Evolutionary conservation across 2,797 vertebrate species (phyloP).

Genomic region (Xenopus petersii): DNA sequence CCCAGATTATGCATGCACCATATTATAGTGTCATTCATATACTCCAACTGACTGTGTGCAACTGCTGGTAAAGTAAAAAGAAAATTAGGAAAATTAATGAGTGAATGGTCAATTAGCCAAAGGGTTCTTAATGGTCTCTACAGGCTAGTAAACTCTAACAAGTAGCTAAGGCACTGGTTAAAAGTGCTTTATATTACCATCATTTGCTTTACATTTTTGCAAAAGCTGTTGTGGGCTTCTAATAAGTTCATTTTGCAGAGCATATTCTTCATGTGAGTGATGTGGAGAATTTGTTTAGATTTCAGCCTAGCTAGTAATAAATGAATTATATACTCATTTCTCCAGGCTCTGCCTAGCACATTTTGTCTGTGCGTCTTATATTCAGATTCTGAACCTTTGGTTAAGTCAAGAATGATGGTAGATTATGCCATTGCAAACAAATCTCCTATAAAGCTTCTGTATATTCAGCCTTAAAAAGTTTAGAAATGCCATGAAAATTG

Average conservation of each 20-base stretch:
- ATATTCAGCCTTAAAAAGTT: too few species aligned
- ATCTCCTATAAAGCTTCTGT: too few species aligned
- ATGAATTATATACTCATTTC: background rate
- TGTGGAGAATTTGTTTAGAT: slow-evolving; percentile 34
- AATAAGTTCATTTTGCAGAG: slow-evolving; percentile 58
- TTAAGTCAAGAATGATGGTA: background rate
- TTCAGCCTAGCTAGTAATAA: background rate
- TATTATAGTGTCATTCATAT: slow-evolving; percentile 79
- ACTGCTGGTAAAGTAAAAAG: too few species aligned
- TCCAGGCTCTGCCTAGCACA: background rate
- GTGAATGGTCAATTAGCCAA: slow-evolving; percentile 77
- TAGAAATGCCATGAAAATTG: too few species aligned
- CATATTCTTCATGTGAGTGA: slow-evolving; percentile 52
- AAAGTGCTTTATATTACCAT: slow-evolving; percentile 72
- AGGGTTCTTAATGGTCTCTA: slow-evolving; percentile 75
- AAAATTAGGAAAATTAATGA: slow-evolving; percentile 75
- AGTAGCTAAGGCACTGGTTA: slow-evolving; percentile 65
- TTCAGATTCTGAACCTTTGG: background rate
- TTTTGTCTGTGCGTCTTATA: background rate
- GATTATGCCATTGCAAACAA: too few species aligned
- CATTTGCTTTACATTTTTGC: slow-evolving; percentile 68
- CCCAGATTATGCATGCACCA: slow-evolving; percentile 76
- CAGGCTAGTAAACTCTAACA: slow-evolving; percentile 75
- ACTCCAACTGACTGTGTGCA: slow-evolving; percentile 69
- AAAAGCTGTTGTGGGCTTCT: slow-evolving; percentile 57